phyloP scores from a whole-genome alignment of 2,113 vertebrate species.

The Neofelis nebulosa region DNA sequence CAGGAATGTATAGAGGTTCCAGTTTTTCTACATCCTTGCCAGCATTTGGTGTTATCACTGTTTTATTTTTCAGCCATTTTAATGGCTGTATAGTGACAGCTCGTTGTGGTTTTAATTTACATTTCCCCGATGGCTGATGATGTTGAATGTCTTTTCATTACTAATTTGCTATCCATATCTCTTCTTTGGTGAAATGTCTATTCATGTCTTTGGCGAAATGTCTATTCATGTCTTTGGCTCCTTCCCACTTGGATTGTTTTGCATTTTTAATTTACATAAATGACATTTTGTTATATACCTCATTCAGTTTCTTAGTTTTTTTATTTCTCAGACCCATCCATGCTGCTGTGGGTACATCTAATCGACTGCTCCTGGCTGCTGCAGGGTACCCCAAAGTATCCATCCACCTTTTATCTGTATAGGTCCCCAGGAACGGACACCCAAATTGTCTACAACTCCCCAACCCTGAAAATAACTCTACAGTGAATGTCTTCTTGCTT shows the following conservation, averaged over 20 bases:
- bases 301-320: background rate
- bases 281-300: background rate
- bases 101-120: background rate
- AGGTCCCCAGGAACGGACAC: background rate
- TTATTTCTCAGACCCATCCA: background rate
- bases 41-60: background rate
- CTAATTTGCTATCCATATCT: background rate
- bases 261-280: background rate
- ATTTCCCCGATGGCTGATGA: background rate
- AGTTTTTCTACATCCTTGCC: background rate
- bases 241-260: background rate
- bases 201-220: background rate
- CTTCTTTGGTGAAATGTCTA: background rate
- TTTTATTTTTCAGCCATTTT: background rate
- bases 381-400: fast-evolving
- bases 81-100: background rate
- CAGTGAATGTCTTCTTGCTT: background rate
- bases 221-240: background rate
- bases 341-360: background rate
- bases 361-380: background rate
- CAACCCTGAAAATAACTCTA: background rate
- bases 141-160: background rate
- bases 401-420: background rate
- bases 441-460: background rate
- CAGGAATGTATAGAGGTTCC: background rate